Evolutionary conservation across 2,888 invertebrate genomes (phyloP).

Genomic region (Tetragonisca angustula): DNA sequence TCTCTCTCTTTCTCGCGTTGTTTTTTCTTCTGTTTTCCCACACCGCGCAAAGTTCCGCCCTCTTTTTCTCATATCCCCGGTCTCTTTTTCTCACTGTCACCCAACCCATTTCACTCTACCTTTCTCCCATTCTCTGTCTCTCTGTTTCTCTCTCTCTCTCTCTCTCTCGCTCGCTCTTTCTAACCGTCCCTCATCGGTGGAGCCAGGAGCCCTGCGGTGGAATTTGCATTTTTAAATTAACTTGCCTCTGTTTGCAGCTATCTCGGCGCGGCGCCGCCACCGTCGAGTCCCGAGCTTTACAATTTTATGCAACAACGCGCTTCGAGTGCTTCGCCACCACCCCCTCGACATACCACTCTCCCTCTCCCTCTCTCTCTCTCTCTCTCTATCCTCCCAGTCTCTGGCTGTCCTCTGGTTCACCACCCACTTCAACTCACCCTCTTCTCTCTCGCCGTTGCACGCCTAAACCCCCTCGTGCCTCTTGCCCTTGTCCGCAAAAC

Average conservation of each 20-base stretch:
- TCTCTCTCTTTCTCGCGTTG: background rate
- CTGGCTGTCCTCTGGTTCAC: background rate
- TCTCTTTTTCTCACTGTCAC: slow-evolving; percentile 26
- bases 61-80: slow-evolving; percentile 51
- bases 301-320: slow-evolving; percentile 83
- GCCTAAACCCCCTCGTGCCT: slow-evolving; percentile 4
- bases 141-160: slow-evolving; percentile 15
- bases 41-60: slow-evolving; percentile 16
- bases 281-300: slow-evolving; percentile 77
- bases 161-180: slow-evolving; percentile 22
- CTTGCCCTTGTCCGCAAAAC: slow-evolving; percentile 43
- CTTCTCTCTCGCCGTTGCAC: slow-evolving; percentile 12
- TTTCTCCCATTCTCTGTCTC: slow-evolving; percentile 45
- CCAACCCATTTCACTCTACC: slow-evolving; percentile 27
- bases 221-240: slow-evolving; percentile 85
- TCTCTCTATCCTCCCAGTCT: background rate
- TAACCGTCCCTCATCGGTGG: slow-evolving; percentile 40
- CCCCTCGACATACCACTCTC: slow-evolving; percentile 5
- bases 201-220: slow-evolving; percentile 69
- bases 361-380: background rate
- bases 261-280: slow-evolving; percentile 72
- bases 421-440: background rate
- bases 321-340: slow-evolving; percentile 63
- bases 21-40: slow-evolving; percentile 49
- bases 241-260: slow-evolving; percentile 83